These are phyloP conservation scores for Ceuthmochares aereus DNA, from an alignment of 2,113 vertebrate species.

Conservation along the genomic window DNA sequence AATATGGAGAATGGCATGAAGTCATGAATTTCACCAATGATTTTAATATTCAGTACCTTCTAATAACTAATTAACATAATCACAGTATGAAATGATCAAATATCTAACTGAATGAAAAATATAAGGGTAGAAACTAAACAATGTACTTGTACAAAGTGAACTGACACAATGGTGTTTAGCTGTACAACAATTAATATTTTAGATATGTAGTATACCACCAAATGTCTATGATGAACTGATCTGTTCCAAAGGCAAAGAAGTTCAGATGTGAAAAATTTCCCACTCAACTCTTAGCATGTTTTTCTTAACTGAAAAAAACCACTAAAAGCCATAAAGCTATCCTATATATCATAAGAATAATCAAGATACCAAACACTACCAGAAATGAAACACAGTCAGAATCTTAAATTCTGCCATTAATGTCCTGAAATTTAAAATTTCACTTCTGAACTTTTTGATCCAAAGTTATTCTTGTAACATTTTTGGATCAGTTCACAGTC, in stretches of 20 bases:
- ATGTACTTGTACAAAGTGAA: background rate
- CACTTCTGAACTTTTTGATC: background rate
- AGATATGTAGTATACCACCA: background rate
- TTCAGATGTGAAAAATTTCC: background rate
- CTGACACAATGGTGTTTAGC: background rate
- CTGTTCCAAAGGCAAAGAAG: background rate
- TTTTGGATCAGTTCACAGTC: background rate
- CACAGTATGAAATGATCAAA: background rate
- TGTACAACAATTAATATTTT: background rate
- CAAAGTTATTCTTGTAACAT: background rate
- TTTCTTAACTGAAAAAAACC: background rate
- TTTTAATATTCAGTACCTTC: background rate
- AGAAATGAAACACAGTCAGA: background rate
- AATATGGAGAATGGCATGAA: background rate
- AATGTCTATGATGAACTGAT: background rate
- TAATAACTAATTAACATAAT: background rate
- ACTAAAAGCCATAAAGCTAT: background rate
- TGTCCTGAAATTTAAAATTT: background rate
- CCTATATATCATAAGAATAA: background rate
- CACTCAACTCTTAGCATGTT: background rate
- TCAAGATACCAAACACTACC: background rate
- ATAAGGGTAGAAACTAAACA: background rate
- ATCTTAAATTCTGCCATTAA: background rate
- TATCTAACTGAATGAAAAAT: background rate
- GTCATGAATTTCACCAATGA: accelerated